Conservation (phyloP, 2,888 invertebrate species). For the Lasius platythorax region DNA sequence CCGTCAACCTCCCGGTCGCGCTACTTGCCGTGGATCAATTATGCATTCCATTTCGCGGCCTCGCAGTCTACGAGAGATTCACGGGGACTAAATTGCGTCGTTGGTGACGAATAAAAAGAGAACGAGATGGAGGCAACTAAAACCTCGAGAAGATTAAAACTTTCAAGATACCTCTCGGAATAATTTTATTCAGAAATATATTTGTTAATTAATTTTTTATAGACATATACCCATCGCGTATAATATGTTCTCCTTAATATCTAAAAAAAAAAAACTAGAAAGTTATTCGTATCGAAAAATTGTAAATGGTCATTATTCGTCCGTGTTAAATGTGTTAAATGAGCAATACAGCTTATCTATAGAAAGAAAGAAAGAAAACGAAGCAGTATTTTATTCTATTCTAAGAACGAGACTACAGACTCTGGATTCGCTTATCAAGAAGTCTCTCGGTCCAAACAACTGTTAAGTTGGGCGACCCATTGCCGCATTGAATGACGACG, state of each 20-base stretch:
- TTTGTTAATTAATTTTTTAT: conserved; percentile 26
- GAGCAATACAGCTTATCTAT: neutral
- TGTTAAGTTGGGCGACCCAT: conserved; percentile 34
- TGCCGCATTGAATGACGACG: neutral
- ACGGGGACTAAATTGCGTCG: conserved; percentile 38
- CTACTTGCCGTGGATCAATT: conserved; percentile 67
- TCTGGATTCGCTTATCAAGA: conserved; percentile 35
- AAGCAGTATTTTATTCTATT: conserved; percentile 21
- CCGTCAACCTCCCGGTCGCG: conserved; percentile 49
- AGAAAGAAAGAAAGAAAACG: neutral
- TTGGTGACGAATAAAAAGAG: conserved; percentile 20
- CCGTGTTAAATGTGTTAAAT: neutral
- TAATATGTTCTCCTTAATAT: neutral
- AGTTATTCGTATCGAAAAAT: neutral
- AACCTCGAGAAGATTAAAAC: conserved; percentile 19
- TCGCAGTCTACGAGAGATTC: conserved; percentile 42
- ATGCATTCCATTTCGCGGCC: conserved; percentile 52
- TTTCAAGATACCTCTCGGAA: neutral
- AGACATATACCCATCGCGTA: neutral
- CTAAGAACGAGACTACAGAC: conserved; percentile 8
- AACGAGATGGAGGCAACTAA: neutral
- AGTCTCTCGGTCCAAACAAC: neutral
- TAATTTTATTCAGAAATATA: conserved; percentile 17
- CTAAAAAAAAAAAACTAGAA: neutral
- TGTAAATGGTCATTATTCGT: conserved; percentile 4